phyloP scores from a whole-genome alignment of 2,113 vertebrate species.

The Athene noctua region DNA sequence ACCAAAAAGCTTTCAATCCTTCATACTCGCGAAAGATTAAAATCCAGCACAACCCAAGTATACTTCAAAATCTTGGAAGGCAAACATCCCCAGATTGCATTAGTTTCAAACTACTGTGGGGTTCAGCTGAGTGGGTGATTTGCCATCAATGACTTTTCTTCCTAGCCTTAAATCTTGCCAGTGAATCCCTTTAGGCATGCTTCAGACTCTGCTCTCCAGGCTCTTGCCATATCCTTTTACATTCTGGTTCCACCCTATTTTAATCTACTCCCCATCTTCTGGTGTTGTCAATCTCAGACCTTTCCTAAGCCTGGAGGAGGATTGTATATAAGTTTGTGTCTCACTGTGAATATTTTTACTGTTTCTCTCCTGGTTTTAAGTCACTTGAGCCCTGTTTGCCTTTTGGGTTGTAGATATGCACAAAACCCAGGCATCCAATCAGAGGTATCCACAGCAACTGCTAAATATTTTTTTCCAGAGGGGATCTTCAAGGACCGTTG shows the following conservation, averaged over 20 bases:
- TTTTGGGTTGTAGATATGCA: not conserved
- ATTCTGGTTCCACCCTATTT: not conserved
- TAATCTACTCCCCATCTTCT: not conserved
- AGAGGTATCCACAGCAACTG: conserved; percentile 4
- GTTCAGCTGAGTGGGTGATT: not conserved
- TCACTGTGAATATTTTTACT: not conserved
- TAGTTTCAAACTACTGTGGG: not conserved
- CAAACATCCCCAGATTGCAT: accelerated
- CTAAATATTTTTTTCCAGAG: conserved; percentile 19
- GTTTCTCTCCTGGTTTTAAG: not conserved
- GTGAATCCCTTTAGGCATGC: not conserved
- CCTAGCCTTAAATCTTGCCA: not conserved
- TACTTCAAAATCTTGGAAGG: not conserved
- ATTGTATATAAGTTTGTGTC: not conserved
- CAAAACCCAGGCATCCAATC: not conserved
- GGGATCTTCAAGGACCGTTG: not conserved
- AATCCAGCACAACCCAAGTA: not conserved
- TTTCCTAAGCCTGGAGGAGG: not conserved
- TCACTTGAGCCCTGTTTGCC: not conserved
- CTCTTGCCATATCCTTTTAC: not conserved
- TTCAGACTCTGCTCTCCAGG: not conserved
- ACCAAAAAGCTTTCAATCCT: not conserved
- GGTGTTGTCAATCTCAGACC: not conserved
- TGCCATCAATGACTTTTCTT: not conserved
- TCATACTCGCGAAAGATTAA: not conserved